phyloP scores from a whole-genome alignment of 2,113 vertebrate species.

The Oxyura jamaicensis region DNA sequence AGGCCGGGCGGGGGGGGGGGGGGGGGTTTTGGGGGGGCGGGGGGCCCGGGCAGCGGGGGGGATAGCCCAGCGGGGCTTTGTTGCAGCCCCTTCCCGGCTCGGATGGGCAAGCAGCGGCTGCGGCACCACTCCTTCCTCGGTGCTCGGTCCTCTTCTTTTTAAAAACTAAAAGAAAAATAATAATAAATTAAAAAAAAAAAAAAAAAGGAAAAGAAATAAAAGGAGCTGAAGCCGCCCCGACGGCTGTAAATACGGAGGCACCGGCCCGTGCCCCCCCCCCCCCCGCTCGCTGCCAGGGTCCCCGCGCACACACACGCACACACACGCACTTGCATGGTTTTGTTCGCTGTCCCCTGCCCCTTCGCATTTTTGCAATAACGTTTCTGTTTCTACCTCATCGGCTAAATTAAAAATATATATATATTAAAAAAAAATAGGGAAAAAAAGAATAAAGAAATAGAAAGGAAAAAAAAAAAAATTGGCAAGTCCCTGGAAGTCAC shows the following conservation, averaged over 20 bases:
- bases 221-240: not conserved
- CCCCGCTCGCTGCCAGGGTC: not conserved
- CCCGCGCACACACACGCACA: not conserved
- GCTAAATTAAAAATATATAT: conserved; percentile 43
- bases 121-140: not conserved
- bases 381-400: conserved; percentile 92
- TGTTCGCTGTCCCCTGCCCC: conserved; percentile 45
- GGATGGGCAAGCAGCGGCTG: not conserved
- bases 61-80: not conserved
- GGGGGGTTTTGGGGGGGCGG: not conserved
- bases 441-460: not conserved
- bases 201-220: conserved; percentile 30
- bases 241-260: conserved; percentile 1
- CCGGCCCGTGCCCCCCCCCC: not conserved
- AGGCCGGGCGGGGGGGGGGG: not conserved
- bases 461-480: not conserved
- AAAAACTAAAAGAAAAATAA: not conserved
- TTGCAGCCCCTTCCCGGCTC: not conserved
- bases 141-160: not conserved
- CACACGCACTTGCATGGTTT: conserved; percentile 76
- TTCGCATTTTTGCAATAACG: conserved; percentile 81
- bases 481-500: conserved; percentile 73
- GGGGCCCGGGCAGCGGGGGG: not conserved
- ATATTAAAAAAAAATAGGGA: not conserved
- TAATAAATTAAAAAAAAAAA: not conserved